phyloP scores from a whole-genome alignment of 2,797 vertebrate genomes.

The Ispidina picta region DNA sequence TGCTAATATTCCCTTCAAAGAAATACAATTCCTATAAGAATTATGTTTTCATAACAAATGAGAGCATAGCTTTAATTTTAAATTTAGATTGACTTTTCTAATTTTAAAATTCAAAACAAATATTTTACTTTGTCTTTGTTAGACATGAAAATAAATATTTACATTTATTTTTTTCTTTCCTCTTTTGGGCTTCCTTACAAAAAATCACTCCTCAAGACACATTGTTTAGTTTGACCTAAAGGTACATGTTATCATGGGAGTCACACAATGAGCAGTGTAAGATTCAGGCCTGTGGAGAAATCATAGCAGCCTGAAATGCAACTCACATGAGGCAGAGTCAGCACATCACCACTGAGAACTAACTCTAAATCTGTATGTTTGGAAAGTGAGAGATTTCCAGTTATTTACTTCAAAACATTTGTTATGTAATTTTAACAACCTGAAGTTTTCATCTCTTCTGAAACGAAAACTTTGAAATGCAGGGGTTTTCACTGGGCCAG shows the following conservation, averaged over 20 bases:
- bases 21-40: background rate
- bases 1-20: background rate
- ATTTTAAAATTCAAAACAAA: background rate
- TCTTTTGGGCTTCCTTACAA: background rate
- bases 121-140: background rate
- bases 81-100: background rate
- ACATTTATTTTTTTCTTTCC: background rate
- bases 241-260: background rate
- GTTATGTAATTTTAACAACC: background rate
- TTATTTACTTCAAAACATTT: background rate
- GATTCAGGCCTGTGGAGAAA: background rate
- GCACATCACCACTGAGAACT: background rate
- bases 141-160: background rate
- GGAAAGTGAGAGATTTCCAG: background rate
- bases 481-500: background rate
- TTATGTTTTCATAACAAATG: background rate
- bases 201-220: background rate
- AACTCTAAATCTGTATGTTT: background rate
- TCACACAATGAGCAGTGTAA: accelerated
- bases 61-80: background rate
- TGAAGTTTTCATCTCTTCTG: background rate
- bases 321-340: background rate
- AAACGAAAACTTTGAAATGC: background rate
- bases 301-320: background rate
- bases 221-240: background rate